Evolutionary conservation across 2,888 invertebrate genomes (phyloP), one percentile per base, ranked within the genome.

Genomic region (Cephus sareptanus): DNA sequence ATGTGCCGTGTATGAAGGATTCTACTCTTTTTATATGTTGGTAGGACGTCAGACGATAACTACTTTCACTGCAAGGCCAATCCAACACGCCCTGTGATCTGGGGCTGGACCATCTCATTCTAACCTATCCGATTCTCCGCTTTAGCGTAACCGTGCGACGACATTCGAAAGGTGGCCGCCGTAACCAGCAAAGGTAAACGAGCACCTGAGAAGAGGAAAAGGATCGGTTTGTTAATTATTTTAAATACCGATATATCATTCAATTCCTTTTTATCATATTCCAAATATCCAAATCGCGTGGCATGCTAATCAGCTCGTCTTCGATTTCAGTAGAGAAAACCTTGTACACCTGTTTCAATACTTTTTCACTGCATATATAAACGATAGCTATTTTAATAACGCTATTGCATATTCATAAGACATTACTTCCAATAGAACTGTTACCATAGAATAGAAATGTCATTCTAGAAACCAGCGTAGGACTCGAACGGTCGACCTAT

Each of bases 1-100:
- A 69, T 87, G 85, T 86, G 83, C 12, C 79, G 80, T 37, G 77
- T 75, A 75, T 77, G 78, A 81, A 78, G 75, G 81, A 78, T 81
- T 79, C 79, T 78, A 23, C 80, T 81, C 83, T 84, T 86, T 87
- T 87, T 87, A 87, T 88, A 88, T 80, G 69, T 71, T 34, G 15
- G 9, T 35, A 40, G 40, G 13, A 56, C n/a, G 34, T 71, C 34
- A 33, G 30, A n/a, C 33, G 76, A 78, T 56, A 75, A 73, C 77
- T 80, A 87, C 87, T 87, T 86, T 85, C 84, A 82, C 83, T 81
- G 69, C 31, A 75, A 80, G 71, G 69, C 69, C 75, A 56, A 79
- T 80, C 75, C 77, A 79, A 77, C 76, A 70, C 76, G 40, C 81
- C 83, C 79, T 83, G 77, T 75, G 78, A 83, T 80, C 78, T 83